A percentile compares a stretch with the other conserved stretches of the same genome.
These are phyloP conservation scores for Drosophila emarginata DNA, from an alignment of 2,888 invertebrate species.

Conservation along the genomic window DNA sequence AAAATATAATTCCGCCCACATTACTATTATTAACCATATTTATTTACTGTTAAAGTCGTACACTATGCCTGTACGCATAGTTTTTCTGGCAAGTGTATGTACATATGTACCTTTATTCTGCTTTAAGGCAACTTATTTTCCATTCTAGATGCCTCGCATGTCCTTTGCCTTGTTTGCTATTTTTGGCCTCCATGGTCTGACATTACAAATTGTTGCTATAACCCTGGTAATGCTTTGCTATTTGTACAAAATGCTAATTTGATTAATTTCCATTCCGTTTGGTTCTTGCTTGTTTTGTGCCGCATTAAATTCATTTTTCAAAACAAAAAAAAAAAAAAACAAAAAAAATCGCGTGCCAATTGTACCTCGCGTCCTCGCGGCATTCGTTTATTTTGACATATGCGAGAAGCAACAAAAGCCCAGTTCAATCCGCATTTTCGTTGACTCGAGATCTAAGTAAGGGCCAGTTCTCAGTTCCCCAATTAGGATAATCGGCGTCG, in stretches of 20 bases:
- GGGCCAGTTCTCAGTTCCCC: conserved; percentile 35
- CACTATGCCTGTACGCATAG: no score
- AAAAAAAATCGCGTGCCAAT: conserved; percentile 55
- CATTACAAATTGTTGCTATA: conserved; percentile 71
- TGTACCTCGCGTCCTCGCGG: conserved; percentile 18
- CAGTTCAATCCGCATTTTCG: conserved; percentile 22
- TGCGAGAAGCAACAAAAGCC: conserved; percentile 25
- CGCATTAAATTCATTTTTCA: conserved; percentile 54
- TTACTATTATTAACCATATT: no score
- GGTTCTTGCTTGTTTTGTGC: conserved; percentile 29
- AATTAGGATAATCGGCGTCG: conserved; percentile 75
- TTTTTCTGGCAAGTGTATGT: no score
- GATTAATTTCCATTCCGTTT: conserved; percentile 65
- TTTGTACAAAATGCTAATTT: conserved; percentile 77
- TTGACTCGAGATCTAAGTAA: neutral
- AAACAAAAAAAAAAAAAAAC: conserved; percentile 4
- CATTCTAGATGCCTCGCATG: conserved; percentile 1
- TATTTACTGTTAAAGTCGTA: no score
- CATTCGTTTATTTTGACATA: conserved; percentile 20
- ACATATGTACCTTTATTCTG: conserved; percentile 3
- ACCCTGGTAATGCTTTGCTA: conserved; percentile 68
- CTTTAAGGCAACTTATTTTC: neutral
- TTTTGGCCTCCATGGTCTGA: conserved; percentile 11
- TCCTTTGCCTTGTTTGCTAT: conserved; percentile 5
- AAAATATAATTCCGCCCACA: no score